phyloP scores from a whole-genome alignment of 2,113 vertebrate genomes.

The Isichthys henryi region DNA sequence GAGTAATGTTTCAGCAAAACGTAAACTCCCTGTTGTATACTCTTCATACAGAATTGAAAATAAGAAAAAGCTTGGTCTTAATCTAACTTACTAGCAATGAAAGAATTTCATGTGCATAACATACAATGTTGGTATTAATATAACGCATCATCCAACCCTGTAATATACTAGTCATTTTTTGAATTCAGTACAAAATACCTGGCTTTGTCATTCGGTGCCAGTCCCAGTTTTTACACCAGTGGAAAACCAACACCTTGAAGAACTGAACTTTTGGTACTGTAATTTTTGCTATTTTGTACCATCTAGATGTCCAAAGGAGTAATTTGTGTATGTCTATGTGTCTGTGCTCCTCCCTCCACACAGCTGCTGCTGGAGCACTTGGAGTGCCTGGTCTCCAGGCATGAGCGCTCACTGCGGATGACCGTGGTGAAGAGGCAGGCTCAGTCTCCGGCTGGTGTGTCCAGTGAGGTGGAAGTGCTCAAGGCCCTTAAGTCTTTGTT shows the following conservation, averaged over 20 bases:
- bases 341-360: neutral
- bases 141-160: too few species aligned
- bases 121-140: too few species aligned
- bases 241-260: too few species aligned
- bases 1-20: too few species aligned
- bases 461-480: conserved; percentile 95
- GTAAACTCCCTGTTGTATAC: too few species aligned
- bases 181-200: too few species aligned
- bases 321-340: neutral
- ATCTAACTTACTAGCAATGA: too few species aligned
- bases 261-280: conserved; percentile 13
- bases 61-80: too few species aligned
- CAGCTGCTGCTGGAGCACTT: conserved; percentile 88
- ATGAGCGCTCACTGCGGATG: conserved; percentile 92
- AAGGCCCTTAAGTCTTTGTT: conserved; percentile 97
- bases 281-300: neutral
- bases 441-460: conserved; percentile 92
- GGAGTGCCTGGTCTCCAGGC: conserved; percentile 91
- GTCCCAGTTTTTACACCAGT: too few species aligned
- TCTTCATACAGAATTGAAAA: too few species aligned
- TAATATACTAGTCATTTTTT: neutral
- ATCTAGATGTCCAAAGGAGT: neutral
- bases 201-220: neutral
- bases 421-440: conserved; percentile 93
- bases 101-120: too few species aligned